Conservation (phyloP, 2,113 vertebrate species). For the Melanerpes formicivorus region DNA sequence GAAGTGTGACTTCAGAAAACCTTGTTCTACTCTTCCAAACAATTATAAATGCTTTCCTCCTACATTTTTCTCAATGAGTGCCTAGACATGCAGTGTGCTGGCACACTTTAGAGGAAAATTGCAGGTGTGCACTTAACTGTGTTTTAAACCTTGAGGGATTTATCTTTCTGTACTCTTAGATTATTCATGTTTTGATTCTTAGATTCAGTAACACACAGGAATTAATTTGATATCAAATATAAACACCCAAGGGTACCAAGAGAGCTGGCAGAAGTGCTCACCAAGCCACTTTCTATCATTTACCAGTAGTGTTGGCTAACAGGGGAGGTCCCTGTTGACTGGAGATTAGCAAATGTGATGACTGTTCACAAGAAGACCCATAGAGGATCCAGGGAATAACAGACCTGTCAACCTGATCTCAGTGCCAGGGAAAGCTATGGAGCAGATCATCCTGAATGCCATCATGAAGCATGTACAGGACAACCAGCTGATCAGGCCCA, state of each 20-base stretch:
- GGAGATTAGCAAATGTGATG: too few relatives aligned
- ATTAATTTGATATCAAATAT: neutral
- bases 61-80: neutral
- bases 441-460: too few relatives aligned
- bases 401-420: too few relatives aligned
- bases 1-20: slow-evolving; percentile 18
- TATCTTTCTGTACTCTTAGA: neutral
- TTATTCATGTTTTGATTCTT: neutral
- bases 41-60: neutral
- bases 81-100: neutral
- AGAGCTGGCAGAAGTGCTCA: too few relatives aligned
- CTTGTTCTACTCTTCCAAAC: neutral
- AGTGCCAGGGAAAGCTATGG: too few relatives aligned
- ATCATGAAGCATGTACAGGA: too few relatives aligned
- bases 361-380: too few relatives aligned
- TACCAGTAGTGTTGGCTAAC: too few relatives aligned
- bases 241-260: neutral
- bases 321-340: too few relatives aligned
- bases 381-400: too few relatives aligned
- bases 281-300: too few relatives aligned
- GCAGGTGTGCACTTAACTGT: neutral
- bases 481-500: too few relatives aligned
- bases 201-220: neutral
- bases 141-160: neutral
- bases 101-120: neutral